Percentiles rank a stretch among this genome's conserved stretches.
Conservation (phyloP, 2,797 vertebrate species). For the Adelosebastes latens region DNA sequence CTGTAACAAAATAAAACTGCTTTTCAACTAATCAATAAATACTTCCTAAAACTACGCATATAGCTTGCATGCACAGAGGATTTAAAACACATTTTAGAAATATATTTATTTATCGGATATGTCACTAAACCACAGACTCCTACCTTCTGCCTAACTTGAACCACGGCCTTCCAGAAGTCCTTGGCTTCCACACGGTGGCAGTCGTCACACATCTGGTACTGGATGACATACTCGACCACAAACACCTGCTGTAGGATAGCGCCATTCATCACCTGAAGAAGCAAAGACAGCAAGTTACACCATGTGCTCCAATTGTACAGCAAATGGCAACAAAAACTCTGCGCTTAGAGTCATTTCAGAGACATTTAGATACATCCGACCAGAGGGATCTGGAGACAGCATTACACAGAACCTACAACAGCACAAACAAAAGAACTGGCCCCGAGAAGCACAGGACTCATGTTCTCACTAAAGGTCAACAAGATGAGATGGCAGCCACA, state of each 20-base stretch:
- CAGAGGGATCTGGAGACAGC: not conserved
- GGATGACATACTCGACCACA: slow-evolving; percentile 92
- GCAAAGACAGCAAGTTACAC: slow-evolving; percentile 22
- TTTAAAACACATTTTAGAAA: not conserved
- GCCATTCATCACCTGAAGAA: slow-evolving; percentile 93
- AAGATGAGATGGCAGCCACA: slow-evolving; percentile 58
- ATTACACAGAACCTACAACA: not conserved
- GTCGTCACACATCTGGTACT: slow-evolving; percentile 95
- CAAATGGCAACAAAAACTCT: not conserved
- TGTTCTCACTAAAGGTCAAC: slow-evolving; percentile 71
- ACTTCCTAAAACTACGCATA: not conserved
- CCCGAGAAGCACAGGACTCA: slow-evolving; percentile 31
- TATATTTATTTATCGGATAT: not conserved
- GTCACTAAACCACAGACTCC: not conserved
- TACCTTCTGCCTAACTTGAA: slow-evolving; percentile 98
- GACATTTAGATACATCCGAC: not conserved
- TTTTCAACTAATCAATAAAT: not conserved
- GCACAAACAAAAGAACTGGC: slow-evolving; percentile 48
- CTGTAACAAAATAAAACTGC: not conserved
- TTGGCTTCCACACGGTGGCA: slow-evolving; percentile 98
- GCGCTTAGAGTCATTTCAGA: not conserved
- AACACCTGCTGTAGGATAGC: slow-evolving; percentile 98
- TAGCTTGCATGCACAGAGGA: not conserved
- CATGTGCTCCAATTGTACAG: not conserved
- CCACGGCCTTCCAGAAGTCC: slow-evolving; percentile 98